phyloP scores from a whole-genome alignment of 2,888 invertebrate species.

The Drosophila imparisetae region DNA sequence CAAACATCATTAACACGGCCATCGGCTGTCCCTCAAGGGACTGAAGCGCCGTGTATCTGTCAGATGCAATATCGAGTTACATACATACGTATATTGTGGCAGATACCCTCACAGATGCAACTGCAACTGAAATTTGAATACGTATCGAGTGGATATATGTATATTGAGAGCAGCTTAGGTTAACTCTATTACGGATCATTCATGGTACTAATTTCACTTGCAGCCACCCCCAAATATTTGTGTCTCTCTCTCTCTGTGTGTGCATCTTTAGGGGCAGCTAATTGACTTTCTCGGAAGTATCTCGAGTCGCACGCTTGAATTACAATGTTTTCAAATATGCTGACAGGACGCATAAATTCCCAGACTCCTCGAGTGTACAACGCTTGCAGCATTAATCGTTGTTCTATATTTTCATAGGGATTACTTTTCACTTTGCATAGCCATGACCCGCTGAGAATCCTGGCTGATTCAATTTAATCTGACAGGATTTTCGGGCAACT shows the following conservation, averaged over 20 bases:
- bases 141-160: constrained; percentile 58
- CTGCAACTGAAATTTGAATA: constrained; percentile 76
- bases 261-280: constrained; percentile 68
- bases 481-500: constrained; percentile 35
- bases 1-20: constrained; percentile 64
- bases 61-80: constrained; percentile 76
- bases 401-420: neutral
- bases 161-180: constrained; percentile 47
- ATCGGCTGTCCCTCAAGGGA: constrained; percentile 46
- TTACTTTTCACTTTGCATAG: constrained; percentile 1
- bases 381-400: constrained; percentile 19
- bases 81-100: constrained; percentile 13
- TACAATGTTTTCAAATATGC: constrained; percentile 80
- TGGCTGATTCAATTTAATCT: constrained; percentile 60
- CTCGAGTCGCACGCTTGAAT: constrained; percentile 65
- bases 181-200: constrained; percentile 61
- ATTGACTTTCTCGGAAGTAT: constrained; percentile 76
- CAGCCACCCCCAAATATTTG: constrained; percentile 9
- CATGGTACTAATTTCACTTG: constrained; percentile 11
- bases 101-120: constrained; percentile 59
- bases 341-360: constrained; percentile 80
- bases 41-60: constrained; percentile 72
- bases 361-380: neutral
- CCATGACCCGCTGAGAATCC: constrained; percentile 25
- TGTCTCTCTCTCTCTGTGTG: neutral